A percentile compares a stretch with the other conserved stretches of the same genome.
phyloP scores from a whole-genome alignment of 1,140 invertebrate species.

The Orussus abietinus region DNA sequence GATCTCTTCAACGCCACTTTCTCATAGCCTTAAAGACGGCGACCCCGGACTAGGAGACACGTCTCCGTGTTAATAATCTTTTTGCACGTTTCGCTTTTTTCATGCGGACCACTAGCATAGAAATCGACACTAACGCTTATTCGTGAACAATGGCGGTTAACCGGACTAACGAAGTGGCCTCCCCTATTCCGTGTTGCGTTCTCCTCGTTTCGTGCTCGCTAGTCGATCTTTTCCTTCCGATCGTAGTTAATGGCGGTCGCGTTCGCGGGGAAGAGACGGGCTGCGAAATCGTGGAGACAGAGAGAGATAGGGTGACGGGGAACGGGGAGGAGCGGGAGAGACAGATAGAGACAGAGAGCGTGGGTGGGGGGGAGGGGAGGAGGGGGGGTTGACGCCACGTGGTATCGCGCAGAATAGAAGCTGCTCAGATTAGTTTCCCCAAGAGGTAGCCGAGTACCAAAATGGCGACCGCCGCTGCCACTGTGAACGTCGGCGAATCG shows the following conservation, averaged over 20 bases:
- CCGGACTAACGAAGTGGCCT: conserved; percentile 22
- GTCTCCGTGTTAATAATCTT: too few species aligned
- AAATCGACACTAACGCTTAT: too few species aligned
- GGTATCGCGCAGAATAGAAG: conserved; percentile 30
- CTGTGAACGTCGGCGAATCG: conserved; percentile 28
- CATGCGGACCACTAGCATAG: too few species aligned
- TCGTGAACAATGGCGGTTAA: conserved; percentile 28
- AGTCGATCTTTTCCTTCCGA: too few species aligned
- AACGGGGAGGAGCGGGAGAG: conserved; percentile 34
- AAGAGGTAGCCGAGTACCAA: conserved; percentile 46
- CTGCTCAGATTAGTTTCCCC: conserved; percentile 50
- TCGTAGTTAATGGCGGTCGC: too few species aligned
- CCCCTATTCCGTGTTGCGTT: conserved; percentile 20
- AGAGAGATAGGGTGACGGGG: conserved; percentile 34
- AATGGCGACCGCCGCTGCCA: conserved; percentile 43
- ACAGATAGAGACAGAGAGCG: conserved; percentile 35
- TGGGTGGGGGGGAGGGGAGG: conserved; percentile 22
- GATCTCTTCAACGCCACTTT: too few species aligned
- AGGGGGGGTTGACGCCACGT: conserved; percentile 12
- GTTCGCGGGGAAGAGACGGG: too few species aligned
- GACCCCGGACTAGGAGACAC: too few species aligned
- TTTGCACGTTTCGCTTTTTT: too few species aligned
- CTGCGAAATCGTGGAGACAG: too few species aligned
- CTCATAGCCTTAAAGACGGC: too few species aligned
- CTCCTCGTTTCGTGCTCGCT: too few species aligned